These are phyloP conservation scores for Nematolebias whitei DNA, from an alignment of 2,113 vertebrate genomes.

Conservation along the genomic window DNA sequence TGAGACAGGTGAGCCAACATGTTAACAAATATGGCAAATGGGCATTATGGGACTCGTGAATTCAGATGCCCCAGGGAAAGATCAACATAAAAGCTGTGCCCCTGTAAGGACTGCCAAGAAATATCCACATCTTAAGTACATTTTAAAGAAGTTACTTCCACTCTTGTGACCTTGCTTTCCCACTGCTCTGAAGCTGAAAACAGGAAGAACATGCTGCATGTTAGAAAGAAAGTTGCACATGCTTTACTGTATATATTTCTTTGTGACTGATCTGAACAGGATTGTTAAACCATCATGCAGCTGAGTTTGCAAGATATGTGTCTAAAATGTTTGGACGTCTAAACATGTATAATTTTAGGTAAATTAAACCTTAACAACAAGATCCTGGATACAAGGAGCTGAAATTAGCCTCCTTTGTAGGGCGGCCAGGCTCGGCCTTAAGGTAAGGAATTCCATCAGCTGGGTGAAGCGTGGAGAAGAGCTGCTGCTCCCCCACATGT, in stretches of 20 bases:
- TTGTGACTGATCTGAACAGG: not conserved
- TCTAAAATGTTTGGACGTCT: not conserved
- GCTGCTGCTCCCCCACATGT: too few relatives aligned
- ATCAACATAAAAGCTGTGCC: conserved; percentile 58
- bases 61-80: conserved; percentile 66
- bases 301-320: not conserved
- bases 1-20: conserved; percentile 70
- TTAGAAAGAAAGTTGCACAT: conserved; percentile 3
- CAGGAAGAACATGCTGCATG: not conserved
- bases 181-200: conserved; percentile 45
- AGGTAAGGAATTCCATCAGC: too few relatives aligned
- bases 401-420: too few relatives aligned
- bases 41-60: conserved; percentile 72
- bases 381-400: not conserved
- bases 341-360: not conserved
- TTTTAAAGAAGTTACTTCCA: conserved; percentile 44
- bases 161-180: conserved; percentile 57
- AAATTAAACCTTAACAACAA: not conserved
- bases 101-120: conserved; percentile 47
- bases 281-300: conserved; percentile 4
- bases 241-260: not conserved
- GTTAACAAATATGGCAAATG: conserved; percentile 77
- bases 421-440: too few relatives aligned
- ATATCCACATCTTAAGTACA: conserved; percentile 56
- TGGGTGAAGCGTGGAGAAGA: too few relatives aligned